These are phyloP conservation scores for Geotrypetes seraphini DNA, from an alignment of 2,797 vertebrate species.

Conservation along the genomic window DNA sequence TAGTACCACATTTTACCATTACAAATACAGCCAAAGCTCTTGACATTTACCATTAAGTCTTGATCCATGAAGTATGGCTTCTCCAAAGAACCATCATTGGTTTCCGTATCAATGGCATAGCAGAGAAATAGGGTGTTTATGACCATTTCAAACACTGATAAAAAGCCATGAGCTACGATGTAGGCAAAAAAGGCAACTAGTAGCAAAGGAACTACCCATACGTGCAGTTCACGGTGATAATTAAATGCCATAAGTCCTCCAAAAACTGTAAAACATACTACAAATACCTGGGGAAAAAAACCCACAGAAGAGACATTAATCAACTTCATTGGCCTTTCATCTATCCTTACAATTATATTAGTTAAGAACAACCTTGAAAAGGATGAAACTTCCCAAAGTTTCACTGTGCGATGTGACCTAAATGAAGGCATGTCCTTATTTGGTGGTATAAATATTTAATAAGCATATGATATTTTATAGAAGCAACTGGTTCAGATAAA, in stretches of 20 bases:
- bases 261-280: slow-evolving; percentile 58
- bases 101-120: slow-evolving; percentile 56
- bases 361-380: no score
- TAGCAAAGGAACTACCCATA: slow-evolving; percentile 55
- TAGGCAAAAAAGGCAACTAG: slow-evolving; percentile 54
- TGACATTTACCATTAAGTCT: slow-evolving; percentile 57
- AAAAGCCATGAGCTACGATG: slow-evolving; percentile 51
- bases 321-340: no score
- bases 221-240: slow-evolving; percentile 49
- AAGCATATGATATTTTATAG: no score
- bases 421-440: no score
- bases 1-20: no score
- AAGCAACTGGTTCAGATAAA: no score
- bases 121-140: slow-evolving; percentile 53
- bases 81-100: slow-evolving; percentile 55
- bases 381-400: no score
- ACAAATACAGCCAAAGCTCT: no score
- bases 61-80: slow-evolving; percentile 59
- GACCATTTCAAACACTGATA: slow-evolving; percentile 58
- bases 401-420: no score
- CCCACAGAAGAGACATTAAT: no score
- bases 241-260: slow-evolving; percentile 66
- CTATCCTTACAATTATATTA: no score
- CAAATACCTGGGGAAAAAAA: slow-evolving; percentile 44
- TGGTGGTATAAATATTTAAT: no score